These are phyloP conservation scores for Nematolebias whitei DNA, from an alignment of 2,113 vertebrate species.

Conservation along the genomic window DNA sequence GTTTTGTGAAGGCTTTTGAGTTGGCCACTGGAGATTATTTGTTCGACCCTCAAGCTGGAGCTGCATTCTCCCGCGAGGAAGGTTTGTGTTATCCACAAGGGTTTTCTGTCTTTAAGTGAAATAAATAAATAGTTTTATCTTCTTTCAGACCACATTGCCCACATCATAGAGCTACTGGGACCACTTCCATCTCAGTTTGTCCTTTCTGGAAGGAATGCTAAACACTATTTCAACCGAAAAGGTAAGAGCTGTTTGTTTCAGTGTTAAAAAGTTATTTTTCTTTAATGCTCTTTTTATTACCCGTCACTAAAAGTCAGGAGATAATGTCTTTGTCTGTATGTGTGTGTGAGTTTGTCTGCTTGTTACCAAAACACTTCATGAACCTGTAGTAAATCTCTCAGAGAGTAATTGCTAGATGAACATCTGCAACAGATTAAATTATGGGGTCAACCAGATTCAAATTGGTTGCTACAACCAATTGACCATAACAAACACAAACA, in stretches of 20 bases:
- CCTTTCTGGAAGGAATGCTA: slow-evolving; percentile 90
- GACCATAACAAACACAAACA: no score
- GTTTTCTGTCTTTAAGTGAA: slow-evolving; percentile 5
- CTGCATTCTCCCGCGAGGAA: slow-evolving; percentile 70
- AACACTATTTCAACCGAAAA: slow-evolving; percentile 90
- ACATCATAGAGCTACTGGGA: slow-evolving; percentile 96
- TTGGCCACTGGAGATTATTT: slow-evolving; percentile 76
- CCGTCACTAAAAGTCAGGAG: no score
- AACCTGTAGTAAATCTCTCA: no score
- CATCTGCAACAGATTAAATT: no score
- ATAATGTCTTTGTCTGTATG: no score
- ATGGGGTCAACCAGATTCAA: no score
- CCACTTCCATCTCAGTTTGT: slow-evolving; percentile 89
- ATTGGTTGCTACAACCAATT: no score
- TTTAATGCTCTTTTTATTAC: neutral
- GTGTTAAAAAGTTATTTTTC: neutral
- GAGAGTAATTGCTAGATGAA: no score
- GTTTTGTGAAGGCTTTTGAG: slow-evolving; percentile 69
- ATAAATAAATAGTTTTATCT: slow-evolving; percentile 79
- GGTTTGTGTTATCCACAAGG: slow-evolving; percentile 44
- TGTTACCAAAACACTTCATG: no score
- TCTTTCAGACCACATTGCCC: slow-evolving; percentile 92
- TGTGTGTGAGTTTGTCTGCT: no score
- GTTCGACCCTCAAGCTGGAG: slow-evolving; percentile 73
- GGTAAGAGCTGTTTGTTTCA: slow-evolving; percentile 43